Evolutionary conservation across 1,140 invertebrate species (phyloP).

Genomic region (Chlorops oryzae): DNA sequence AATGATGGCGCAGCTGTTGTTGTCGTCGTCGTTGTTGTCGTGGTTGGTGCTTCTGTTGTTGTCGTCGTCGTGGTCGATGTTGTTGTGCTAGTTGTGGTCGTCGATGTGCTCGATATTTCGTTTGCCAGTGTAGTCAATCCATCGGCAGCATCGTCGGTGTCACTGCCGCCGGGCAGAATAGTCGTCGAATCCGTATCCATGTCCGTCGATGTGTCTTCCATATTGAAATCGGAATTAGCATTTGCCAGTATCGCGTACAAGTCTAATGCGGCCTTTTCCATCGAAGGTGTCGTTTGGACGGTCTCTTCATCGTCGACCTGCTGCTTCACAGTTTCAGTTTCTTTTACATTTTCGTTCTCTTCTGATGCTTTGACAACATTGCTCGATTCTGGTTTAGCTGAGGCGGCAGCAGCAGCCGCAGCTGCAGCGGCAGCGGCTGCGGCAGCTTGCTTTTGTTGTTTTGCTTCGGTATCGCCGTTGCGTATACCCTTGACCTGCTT

Average conservation of each 20-base stretch:
- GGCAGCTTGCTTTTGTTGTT: constrained; percentile 26
- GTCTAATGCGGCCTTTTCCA: constrained; percentile 76
- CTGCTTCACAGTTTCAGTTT: constrained; percentile 40
- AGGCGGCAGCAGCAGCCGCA: constrained; percentile 24
- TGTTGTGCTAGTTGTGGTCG: constrained; percentile 51
- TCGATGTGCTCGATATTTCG: constrained; percentile 45
- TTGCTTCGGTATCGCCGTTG: constrained; percentile 39
- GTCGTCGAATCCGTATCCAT: constrained; percentile 42
- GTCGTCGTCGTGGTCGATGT: constrained; percentile 55
- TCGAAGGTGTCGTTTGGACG: constrained; percentile 59
- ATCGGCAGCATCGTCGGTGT: constrained; percentile 46
- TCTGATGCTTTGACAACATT: constrained; percentile 23
- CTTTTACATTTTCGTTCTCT: constrained; percentile 4
- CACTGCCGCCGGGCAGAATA: constrained; percentile 39
- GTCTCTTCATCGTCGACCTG: constrained; percentile 46
- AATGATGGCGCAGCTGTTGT: constrained; percentile 52
- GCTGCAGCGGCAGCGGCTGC: constrained; percentile 25
- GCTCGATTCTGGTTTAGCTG: constrained; percentile 13
- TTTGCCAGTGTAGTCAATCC: constrained; percentile 38
- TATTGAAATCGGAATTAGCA: constrained; percentile 64
- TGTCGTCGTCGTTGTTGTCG: constrained; percentile 54
- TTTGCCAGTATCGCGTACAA: constrained; percentile 72
- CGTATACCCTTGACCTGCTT: constrained; percentile 45
- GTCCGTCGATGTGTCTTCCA: constrained; percentile 49
- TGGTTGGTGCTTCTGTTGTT: constrained; percentile 51